Conservation (phyloP, 2,113 vertebrate genomes). For the Platysteira castanea region DNA sequence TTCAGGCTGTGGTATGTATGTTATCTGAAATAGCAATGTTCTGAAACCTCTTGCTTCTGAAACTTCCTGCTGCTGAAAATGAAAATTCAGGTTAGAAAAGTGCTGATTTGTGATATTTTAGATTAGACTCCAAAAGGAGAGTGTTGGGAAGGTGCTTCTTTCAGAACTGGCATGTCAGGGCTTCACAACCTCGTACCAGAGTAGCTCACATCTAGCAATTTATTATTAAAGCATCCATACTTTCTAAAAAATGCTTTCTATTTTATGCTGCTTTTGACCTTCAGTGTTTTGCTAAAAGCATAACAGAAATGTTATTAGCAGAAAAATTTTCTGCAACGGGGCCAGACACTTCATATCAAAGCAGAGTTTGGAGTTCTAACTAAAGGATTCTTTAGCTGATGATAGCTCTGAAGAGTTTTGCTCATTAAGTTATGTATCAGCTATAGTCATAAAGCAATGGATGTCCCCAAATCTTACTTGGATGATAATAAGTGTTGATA, state of each 20-base stretch:
- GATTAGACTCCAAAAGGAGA: background rate
- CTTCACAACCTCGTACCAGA: background rate
- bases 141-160: background rate
- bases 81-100: background rate
- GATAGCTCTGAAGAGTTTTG: background rate
- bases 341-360: background rate
- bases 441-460: background rate
- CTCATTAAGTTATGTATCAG: background rate
- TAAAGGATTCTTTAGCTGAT: background rate
- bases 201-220: background rate
- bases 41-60: background rate
- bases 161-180: background rate
- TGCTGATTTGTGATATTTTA: background rate
- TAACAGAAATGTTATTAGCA: background rate
- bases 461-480: background rate
- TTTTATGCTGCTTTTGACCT: background rate
- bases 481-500: background rate
- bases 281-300: background rate
- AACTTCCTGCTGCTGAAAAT: background rate
- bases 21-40: background rate
- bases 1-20: background rate
- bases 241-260: background rate
- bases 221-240: background rate
- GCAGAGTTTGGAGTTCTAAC: background rate
- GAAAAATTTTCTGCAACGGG: background rate